Evolutionary conservation across 1,140 invertebrate species (phyloP), one percentile per base, ranked within the genome.

Genomic region (Ceratosolen solmsi): DNA sequence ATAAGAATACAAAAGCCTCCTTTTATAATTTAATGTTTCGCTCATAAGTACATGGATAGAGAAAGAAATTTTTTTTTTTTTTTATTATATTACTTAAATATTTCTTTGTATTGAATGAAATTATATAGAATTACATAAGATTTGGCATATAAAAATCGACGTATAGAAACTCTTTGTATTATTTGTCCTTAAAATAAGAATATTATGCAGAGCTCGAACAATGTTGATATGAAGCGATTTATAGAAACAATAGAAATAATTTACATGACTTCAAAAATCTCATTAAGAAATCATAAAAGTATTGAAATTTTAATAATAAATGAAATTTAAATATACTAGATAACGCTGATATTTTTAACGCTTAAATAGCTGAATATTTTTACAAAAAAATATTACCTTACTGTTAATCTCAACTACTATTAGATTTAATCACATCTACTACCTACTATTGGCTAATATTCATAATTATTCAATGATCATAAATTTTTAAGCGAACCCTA

Each of bases 361-460:
- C 63, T 68, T 22, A n/a, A 36, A 36, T 65, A 36, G 33, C 30
- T n/a, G n/a, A n/a, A n/a, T n/a, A n/a, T n/a, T 25, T 65, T 65
- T 36, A 65, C 13, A 36, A 17, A 65, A 68, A 68, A 68, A 68
- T 68, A n/a, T 63, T 33, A 7, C 60, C 17, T 33, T 63, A 63
- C 11, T 63, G n/a, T 20, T 11, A 63, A 33, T 63, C 20, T 33
- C 4, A 63, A 60, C 25, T 11, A 46, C n/a, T n/a, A n/a, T n/a
- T n/a, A n/a, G n/a, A n/a, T n/a, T n/a, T n/a, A n/a, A n/a, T n/a
- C n/a, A n/a, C n/a, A n/a, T n/a, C n/a, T n/a, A n/a, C n/a, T n/a
- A 46, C 4, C 15, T 63, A 63, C 20, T 33, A 63, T 33, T 63
- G 11, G 30, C 13, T 63, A 63, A 63, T 63, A 33, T 33, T 33